phyloP scores from a whole-genome alignment of 2,888 invertebrate genomes.

The Cephus nigrinus region DNA sequence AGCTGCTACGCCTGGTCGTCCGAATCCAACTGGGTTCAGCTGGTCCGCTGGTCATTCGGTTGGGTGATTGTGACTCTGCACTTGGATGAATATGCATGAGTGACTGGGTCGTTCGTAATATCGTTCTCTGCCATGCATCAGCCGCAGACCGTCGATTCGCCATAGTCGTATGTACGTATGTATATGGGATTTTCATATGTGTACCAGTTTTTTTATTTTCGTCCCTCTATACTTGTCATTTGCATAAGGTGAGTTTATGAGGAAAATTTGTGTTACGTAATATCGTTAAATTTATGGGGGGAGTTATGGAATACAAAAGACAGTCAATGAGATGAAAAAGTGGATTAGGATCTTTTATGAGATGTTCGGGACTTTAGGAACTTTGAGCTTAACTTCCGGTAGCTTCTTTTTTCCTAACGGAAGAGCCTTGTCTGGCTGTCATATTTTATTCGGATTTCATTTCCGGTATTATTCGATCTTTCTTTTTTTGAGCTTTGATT shows the following conservation, averaged over 20 bases:
- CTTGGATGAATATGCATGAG: constrained; percentile 45
- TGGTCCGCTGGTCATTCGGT: neutral
- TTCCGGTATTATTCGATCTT: neutral
- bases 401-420: neutral
- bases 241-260: constrained; percentile 10
- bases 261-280: constrained; percentile 10
- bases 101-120: constrained; percentile 39
- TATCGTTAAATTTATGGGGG: neutral
- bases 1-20: neutral
- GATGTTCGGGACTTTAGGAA: too few relatives aligned
- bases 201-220: neutral
- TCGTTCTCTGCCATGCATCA: constrained; percentile 45
- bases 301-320: neutral
- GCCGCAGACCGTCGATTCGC: constrained; percentile 44
- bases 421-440: neutral
- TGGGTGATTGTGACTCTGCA: neutral
- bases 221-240: neutral
- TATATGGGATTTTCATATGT: neutral
- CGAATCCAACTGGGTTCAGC: neutral
- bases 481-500: neutral
- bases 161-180: neutral
- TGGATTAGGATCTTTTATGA: too few relatives aligned
- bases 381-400: neutral
- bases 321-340: neutral
- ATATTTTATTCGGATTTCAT: neutral